Percentiles rank a stretch among this genome's conserved stretches.
phyloP scores from a whole-genome alignment of 2,888 invertebrate genomes.

The Helobdella robusta region DNA sequence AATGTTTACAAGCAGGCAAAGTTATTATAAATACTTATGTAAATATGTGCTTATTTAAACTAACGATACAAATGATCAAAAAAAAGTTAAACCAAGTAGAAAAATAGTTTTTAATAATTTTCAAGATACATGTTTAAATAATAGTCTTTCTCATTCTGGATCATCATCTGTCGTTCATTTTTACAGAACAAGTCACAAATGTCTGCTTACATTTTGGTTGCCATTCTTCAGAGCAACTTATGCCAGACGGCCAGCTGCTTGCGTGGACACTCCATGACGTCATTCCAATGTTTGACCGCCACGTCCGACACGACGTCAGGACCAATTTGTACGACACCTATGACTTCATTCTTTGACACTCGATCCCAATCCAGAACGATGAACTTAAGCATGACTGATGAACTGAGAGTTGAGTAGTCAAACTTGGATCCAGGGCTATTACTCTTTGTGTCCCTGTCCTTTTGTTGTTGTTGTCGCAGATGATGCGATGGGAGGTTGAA shows the following conservation, averaged over 20 bases:
- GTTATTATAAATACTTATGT: too few relatives aligned
- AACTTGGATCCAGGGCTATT: not conserved
- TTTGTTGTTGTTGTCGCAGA: constrained; percentile 8
- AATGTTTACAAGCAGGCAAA: too few relatives aligned
- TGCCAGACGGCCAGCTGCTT: constrained; percentile 99
- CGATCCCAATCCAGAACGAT: constrained; percentile 90
- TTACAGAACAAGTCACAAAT: too few relatives aligned
- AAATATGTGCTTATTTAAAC: too few relatives aligned
- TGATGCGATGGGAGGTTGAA: constrained; percentile 83
- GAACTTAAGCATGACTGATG: constrained; percentile 64
- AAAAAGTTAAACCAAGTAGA: too few relatives aligned
- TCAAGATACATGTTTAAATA: too few relatives aligned
- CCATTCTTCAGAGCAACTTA: constrained; percentile 60
- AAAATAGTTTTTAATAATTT: too few relatives aligned
- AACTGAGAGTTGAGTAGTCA: not conserved
- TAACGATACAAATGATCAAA: too few relatives aligned
- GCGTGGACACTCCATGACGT: constrained; percentile 89
- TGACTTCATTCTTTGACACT: constrained; percentile 96
- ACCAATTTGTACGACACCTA: constrained; percentile 56
- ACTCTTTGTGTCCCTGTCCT: not conserved
- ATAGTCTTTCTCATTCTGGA: too few relatives aligned
- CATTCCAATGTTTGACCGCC: constrained; percentile 70
- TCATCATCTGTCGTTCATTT: too few relatives aligned
- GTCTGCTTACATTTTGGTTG: too few relatives aligned
- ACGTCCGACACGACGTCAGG: constrained; percentile 16